Percentiles rank a stretch among this genome's conserved stretches.
Conservation (phyloP, 2,888 invertebrate genomes). For the Silvanus unidentatus region DNA sequence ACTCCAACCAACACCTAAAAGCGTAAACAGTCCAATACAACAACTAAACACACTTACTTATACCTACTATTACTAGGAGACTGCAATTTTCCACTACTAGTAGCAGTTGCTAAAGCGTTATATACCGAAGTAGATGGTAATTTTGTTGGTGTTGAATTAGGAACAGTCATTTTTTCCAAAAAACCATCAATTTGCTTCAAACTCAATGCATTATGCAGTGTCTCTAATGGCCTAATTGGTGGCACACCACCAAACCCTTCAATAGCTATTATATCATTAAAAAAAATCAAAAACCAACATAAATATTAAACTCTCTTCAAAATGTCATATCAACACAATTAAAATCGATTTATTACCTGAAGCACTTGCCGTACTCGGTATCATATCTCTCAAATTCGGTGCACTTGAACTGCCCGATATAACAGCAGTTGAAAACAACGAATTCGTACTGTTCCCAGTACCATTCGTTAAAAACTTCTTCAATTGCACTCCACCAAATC, state of each 20-base stretch:
- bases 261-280: slow-evolving; percentile 60
- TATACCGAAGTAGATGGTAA: slow-evolving; percentile 53
- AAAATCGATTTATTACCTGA: too few species aligned
- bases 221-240: slow-evolving; percentile 93
- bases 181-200: slow-evolving; percentile 86
- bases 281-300: too few species aligned
- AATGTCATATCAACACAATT: too few species aligned
- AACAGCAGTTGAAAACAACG: slow-evolving; percentile 92
- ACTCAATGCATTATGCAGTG: slow-evolving; percentile 93
- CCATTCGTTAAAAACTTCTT: slow-evolving; percentile 53
- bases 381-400: slow-evolving; percentile 83
- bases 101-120: slow-evolving; percentile 30
- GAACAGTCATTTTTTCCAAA: slow-evolving; percentile 78
- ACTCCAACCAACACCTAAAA: slow-evolving; percentile 63
- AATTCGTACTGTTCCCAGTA: slow-evolving; percentile 65
- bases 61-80: slow-evolving; percentile 50
- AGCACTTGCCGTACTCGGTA: slow-evolving; percentile 46
- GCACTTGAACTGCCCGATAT: slow-evolving; percentile 92
- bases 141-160: slow-evolving; percentile 65
- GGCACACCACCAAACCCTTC: slow-evolving; percentile 91
- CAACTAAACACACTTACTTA: slow-evolving; percentile 37
- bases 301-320: too few species aligned
- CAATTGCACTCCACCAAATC: slow-evolving; percentile 54
- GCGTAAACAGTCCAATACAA: slow-evolving; percentile 2
- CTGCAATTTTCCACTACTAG: slow-evolving; percentile 38